Base-by-base conservation (phyloP, 2,797 vertebrate genomes). In the Mormyrus hasselquistii region DNA sequence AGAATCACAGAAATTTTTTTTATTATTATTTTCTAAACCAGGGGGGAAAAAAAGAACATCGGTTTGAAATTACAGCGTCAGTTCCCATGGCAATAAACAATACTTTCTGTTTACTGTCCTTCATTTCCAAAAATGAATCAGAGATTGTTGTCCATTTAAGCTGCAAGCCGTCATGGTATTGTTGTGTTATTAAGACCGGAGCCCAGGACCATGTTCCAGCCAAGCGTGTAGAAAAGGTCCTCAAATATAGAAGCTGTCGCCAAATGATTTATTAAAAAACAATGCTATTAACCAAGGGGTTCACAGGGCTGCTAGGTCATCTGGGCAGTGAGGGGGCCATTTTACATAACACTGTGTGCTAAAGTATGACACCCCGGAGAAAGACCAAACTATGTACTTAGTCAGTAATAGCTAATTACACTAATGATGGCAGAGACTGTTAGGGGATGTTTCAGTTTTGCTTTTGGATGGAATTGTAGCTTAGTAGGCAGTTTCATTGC, bases 251-350 rank as follows among this genome's bases (percentile, higher is more conserved):
- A 16, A 83, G 79, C 79, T 83, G 79, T 83, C 49, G 1, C 49
- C 16, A 12, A n/a, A 86, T 86, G 85, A 55, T 86, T 86, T 86
- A 86, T 55, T 86, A 38, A 59, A 86, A 86, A 34, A 34, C 85
- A 59, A n/a, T 4, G 25, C 29, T 86, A 86, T 86, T 86, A 86
- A 38, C 25, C 57, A 59, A 41, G 29, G 16, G 50, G 29, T 25
- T 19, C 25, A 16, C 25, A 86, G 29, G 52, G 16, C 19, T 84
- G 41, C 19, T n/a, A 8, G n/a, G 49, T 85, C 82, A 85, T 52
- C 47, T 25, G 47, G 25, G 7, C 82, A 85, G 44, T 49, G 44
- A 50, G 49, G 10, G 10, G 82, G 44, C 0, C 6, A 25, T 49
- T 83, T 44, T 83, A 49, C 79, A 83, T 49, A 83, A 84, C 82